A percentile compares a stretch with the other conserved stretches of the same genome.
phyloP scores from a whole-genome alignment of 2,797 vertebrate species.

The Agapornis canus region DNA sequence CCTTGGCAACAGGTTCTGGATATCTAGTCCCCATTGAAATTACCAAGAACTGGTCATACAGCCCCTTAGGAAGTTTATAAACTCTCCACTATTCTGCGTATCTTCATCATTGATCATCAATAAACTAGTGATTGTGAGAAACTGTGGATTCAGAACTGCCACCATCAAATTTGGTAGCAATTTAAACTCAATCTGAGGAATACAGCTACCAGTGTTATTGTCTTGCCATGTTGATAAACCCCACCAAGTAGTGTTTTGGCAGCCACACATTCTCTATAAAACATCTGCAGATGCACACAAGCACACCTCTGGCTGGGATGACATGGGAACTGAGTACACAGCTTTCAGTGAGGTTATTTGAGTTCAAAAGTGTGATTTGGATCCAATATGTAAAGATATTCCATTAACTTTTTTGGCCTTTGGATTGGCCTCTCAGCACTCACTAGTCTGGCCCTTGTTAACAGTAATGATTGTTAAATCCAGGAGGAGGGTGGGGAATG shows the following conservation, averaged over 20 bases:
- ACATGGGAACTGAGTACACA: neutral
- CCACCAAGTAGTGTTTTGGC: neutral
- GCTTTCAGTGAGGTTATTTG: neutral
- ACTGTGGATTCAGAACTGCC: neutral
- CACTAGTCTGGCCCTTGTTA: neutral
- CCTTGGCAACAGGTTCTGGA: neutral
- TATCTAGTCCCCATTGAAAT: neutral
- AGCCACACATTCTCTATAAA: neutral
- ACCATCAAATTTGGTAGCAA: neutral
- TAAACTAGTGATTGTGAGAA: neutral
- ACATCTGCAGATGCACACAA: neutral
- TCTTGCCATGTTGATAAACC: neutral
- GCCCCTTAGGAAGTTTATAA: neutral
- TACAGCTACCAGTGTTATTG: neutral
- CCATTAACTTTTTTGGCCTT: neutral
- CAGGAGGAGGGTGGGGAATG: neutral
- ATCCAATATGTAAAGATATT: neutral
- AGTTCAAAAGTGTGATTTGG: neutral
- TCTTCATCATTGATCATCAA: neutral
- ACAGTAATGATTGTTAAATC: neutral
- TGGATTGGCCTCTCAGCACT: neutral
- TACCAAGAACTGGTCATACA: neutral
- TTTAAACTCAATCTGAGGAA: neutral
- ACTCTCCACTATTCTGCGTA: neutral
- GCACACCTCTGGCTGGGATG: neutral